phyloP scores from a whole-genome alignment of 2,113 vertebrate species.

The Brevimyrus niger region DNA sequence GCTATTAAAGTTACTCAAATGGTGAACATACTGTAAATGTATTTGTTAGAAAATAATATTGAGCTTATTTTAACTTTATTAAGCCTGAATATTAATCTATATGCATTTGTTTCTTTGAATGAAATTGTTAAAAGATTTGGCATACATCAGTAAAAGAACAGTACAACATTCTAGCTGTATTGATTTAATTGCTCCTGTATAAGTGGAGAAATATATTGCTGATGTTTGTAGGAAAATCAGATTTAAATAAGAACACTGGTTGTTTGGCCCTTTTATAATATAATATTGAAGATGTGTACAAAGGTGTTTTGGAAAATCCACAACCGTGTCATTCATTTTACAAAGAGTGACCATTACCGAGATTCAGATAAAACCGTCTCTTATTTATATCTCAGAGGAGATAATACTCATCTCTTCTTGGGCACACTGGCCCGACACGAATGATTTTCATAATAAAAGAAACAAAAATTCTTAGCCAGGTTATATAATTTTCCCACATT shows the following conservation, averaged over 20 bases:
- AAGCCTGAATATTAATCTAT: not conserved
- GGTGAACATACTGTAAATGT: too few relatives aligned
- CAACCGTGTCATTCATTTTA: not conserved
- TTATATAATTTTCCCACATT: not conserved
- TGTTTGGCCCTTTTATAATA: not conserved
- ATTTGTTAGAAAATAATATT: too few relatives aligned
- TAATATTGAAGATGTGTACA: not conserved
- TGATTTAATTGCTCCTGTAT: not conserved
- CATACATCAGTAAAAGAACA: not conserved
- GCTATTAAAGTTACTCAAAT: too few relatives aligned
- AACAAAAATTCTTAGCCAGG: not conserved
- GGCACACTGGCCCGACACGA: not conserved
- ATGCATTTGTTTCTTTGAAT: not conserved
- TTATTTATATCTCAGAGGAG: not conserved
- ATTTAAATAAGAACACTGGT: not conserved
- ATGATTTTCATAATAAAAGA: not conserved
- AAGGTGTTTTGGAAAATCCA: not conserved
- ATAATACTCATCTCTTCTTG: not conserved
- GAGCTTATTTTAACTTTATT: not conserved
- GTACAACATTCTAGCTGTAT: not conserved
- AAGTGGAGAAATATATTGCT: not conserved
- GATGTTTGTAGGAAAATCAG: not conserved
- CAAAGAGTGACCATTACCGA: not conserved
- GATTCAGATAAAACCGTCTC: not conserved
- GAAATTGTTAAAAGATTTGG: not conserved